Percentiles rank a stretch among this genome's conserved stretches.
These are phyloP conservation scores for Drosophila recens DNA, from an alignment of 2,888 invertebrate species.

Conservation along the genomic window DNA sequence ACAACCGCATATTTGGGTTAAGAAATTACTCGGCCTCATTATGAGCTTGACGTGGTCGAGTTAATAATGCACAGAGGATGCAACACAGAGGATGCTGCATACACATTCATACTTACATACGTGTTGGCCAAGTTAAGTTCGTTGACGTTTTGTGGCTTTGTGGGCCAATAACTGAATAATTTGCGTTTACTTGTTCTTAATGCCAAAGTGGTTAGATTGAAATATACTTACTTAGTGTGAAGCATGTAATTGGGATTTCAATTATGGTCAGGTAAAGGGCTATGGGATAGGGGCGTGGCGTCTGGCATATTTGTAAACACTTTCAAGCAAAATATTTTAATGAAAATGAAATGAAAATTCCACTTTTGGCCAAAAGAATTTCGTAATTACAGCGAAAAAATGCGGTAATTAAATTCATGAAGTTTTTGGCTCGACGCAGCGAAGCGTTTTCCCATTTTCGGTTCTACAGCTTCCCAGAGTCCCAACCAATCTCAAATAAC, in stretches of 20 bases:
- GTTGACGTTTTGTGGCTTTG: conserved; percentile 72
- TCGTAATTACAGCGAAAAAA: conserved; percentile 80
- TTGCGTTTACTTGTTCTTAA: conserved; percentile 44
- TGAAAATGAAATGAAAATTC: conserved; percentile 79
- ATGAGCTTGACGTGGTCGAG: conserved; percentile 75
- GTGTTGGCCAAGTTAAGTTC: conserved; percentile 5
- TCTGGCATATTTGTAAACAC: conserved; percentile 75
- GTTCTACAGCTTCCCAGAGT: conserved; percentile 18
- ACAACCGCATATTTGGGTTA: conserved; percentile 56
- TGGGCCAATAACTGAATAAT: conserved; percentile 76
- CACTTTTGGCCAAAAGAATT: conserved; percentile 78
- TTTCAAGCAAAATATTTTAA: conserved; percentile 75
- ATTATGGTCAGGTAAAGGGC: neutral
- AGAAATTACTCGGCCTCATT: conserved; percentile 67
- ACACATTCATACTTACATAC: neutral
- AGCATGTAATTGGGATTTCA: conserved; percentile 1
- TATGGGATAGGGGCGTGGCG: conserved; percentile 9
- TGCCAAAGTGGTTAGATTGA: conserved; percentile 22
- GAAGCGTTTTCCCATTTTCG: conserved; percentile 57
- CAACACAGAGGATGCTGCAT: conserved; percentile 51
- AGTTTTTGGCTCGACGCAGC: conserved; percentile 67
- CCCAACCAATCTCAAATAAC: conserved; percentile 30
- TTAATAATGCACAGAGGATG: conserved; percentile 76
- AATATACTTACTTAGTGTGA: conserved; percentile 1
- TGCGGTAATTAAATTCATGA: conserved; percentile 80